Evolutionary conservation across 2,888 invertebrate genomes (phyloP), one percentile per base, ranked within the genome.

Genomic region (Apamea sordens): DNA sequence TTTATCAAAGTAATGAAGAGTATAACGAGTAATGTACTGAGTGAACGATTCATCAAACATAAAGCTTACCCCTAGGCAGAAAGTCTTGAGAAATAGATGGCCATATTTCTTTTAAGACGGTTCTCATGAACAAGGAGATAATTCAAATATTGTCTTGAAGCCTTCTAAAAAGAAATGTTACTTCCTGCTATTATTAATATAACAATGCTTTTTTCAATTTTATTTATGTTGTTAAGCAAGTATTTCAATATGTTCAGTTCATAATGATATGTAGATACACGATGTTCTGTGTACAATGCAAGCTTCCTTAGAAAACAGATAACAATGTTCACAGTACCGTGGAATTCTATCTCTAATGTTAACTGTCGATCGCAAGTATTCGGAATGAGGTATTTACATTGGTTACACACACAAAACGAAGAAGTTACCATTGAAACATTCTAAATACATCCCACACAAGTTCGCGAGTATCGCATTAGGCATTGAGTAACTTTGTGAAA

Each of bases 401-500:
- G 89, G 89, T 87, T 86, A 85, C 87, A 91, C 71, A 91, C 77
- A 85, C 73, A 53, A 89, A 86, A 85, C 86, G 87, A 87, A 89
- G 88, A 91, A 89, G 86, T 89, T 89, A 89, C 89, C 90, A 90
- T 91, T 90, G 91, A 89, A 88, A 87, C 90, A 89, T 88, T 89
- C 84, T 87, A 87, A 87, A 87, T 87, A 86, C 86, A 83, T 79
- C 76, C 80, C 82, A 86, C 84, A 83, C 80, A 84, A 90, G 76
- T 83, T 86, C 73, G 63, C 78, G 72, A 83, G 86, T 88, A 92
- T 89, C 90, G 91, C 89, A 91, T 91, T 91, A 92, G 90, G 90
- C 86, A 90, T 88, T 89, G 86, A 76, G 91, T 88, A 92, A 92
- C 91, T 91, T 83, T 89, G 89, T 84, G 89, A 92, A 93, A 93